A percentile compares a stretch with the other conserved stretches of the same genome.
Conservation (phyloP, 2,888 invertebrate species). For the Peribatodes rhomboidaria region DNA sequence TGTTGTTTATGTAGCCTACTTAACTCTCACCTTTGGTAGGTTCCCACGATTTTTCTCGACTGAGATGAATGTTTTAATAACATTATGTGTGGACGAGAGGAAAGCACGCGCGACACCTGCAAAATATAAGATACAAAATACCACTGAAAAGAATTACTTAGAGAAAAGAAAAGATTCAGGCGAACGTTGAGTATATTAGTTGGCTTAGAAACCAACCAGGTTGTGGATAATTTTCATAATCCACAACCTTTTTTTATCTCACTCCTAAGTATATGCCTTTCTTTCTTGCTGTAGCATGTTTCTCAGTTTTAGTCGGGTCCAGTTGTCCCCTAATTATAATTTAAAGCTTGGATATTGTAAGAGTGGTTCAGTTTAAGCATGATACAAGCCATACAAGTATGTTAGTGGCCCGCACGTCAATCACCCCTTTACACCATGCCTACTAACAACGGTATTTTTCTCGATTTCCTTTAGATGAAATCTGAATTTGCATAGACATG, state of each 20-base stretch:
- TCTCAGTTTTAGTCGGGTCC: too few species aligned
- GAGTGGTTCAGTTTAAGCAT: neutral
- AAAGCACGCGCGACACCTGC: constrained; percentile 12
- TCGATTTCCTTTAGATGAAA: constrained; percentile 59
- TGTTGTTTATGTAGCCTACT: constrained; percentile 36
- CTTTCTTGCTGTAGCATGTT: too few species aligned
- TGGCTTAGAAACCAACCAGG: too few species aligned
- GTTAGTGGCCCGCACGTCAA: neutral
- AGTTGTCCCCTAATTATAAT: too few species aligned
- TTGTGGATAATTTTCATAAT: too few species aligned
- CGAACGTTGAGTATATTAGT: too few species aligned
- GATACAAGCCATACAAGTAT: neutral
- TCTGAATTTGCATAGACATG: constrained; percentile 62
- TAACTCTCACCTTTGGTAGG: constrained; percentile 30
- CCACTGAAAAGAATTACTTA: too few species aligned
- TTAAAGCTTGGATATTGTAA: neutral
- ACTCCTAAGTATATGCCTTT: too few species aligned
- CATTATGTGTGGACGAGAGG: constrained; percentile 30
- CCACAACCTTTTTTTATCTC: too few species aligned
- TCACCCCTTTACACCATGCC: constrained; percentile 1
- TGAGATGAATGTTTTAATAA: constrained; percentile 34
- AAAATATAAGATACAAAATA: too few species aligned
- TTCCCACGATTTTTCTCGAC: constrained; percentile 33
- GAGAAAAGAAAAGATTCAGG: too few species aligned
- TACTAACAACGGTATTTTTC: constrained; percentile 53